phyloP scores from a whole-genome alignment of 2,888 invertebrate genomes.

The Sminthurinus aureus region DNA sequence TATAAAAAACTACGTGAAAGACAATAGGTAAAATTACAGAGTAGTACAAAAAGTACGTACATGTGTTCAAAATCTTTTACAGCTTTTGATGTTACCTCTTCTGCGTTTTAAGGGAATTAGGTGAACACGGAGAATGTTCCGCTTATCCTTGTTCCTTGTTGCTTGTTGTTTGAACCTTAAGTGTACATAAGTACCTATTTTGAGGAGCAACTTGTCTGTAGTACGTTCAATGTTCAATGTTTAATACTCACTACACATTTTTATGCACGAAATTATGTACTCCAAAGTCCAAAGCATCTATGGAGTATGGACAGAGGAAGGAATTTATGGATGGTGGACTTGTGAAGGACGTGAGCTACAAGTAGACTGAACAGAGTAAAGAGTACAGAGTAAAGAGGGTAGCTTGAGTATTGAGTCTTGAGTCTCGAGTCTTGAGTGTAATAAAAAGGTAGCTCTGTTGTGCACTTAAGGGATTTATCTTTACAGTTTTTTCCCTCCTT shows the following conservation, averaged over 20 bases:
- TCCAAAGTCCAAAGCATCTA: too few species aligned
- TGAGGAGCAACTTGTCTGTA: background rate
- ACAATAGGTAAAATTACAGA: too few species aligned
- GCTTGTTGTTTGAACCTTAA: background rate
- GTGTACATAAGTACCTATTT: background rate
- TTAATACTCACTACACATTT: too few species aligned
- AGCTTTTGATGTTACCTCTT: too few species aligned
- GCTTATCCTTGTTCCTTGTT: background rate
- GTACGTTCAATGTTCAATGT: too few species aligned
- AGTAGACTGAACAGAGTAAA: background rate
- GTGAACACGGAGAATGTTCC: background rate
- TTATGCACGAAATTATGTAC: too few species aligned
- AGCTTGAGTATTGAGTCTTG: background rate
- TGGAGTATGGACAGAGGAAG: too few species aligned
- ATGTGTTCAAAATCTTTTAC: too few species aligned
- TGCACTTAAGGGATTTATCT: conserved; percentile 40
- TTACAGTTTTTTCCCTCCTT: background rate
- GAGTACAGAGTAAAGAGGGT: background rate
- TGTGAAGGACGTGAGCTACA: background rate
- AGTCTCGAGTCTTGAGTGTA: background rate
- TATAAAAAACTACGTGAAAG: too few species aligned
- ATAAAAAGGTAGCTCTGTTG: conserved; percentile 29
- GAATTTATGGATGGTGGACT: background rate
- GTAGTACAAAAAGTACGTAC: too few species aligned
- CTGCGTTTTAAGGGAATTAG: background rate